Evolutionary conservation across 2,113 vertebrate species (phyloP).

Genomic region (Scytalopus superciliaris): DNA sequence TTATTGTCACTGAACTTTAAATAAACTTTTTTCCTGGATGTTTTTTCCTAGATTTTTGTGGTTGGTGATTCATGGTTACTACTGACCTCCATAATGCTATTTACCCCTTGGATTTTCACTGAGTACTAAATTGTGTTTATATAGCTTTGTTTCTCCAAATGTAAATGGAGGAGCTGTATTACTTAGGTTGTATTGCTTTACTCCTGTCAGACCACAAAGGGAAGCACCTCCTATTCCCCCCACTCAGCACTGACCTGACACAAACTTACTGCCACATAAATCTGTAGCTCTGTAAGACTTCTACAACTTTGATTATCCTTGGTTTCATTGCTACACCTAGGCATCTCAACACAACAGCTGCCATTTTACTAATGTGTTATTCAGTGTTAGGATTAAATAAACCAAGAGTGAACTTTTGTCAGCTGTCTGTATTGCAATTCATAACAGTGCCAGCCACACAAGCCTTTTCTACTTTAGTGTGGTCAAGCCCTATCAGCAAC

Average conservation of each 20-base stretch:
- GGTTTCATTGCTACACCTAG: neutral
- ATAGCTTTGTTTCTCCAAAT: neutral
- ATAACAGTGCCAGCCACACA: neutral
- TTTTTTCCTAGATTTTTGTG: accelerated
- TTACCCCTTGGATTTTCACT: neutral
- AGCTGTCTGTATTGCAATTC: neutral
- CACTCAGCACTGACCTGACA: neutral
- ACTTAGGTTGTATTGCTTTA: neutral
- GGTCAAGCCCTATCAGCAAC: neutral
- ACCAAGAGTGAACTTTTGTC: neutral
- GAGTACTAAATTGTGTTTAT: neutral
- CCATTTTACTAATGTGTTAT: neutral
- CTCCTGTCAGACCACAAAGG: neutral
- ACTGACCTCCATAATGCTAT: neutral
- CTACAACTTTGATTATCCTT: neutral
- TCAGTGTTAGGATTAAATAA: neutral
- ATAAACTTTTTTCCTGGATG: neutral
- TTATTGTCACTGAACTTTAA: neutral
- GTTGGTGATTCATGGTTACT: neutral
- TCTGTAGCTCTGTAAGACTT: neutral
- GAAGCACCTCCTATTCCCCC: neutral
- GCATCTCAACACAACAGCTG: neutral
- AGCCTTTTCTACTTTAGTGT: neutral
- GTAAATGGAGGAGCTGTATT: neutral
- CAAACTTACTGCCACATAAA: neutral